These are phyloP conservation scores for Uromys caudimaculatus DNA, from an alignment of 2,797 vertebrate species.

Conservation along the genomic window DNA sequence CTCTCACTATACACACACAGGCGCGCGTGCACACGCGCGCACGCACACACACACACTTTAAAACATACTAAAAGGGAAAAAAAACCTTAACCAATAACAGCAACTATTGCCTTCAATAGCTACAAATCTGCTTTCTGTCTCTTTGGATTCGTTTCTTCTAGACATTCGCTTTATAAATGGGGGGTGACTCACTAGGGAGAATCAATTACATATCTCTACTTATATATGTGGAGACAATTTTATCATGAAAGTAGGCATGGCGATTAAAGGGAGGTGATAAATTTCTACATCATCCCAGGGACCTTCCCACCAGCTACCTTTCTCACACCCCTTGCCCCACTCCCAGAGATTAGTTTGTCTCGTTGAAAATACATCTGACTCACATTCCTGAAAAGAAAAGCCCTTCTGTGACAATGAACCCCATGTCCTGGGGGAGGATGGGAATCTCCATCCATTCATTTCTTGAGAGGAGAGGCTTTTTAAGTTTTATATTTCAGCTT, in stretches of 20 bases:
- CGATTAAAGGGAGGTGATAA: conserved; percentile 33
- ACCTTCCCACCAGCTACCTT: conserved; percentile 49
- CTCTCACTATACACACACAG: not conserved
- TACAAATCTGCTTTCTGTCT: conserved; percentile 23
- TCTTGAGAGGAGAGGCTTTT: conserved; percentile 58
- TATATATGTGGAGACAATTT: not conserved
- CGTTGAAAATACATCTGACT: conserved; percentile 41
- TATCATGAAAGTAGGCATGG: not conserved
- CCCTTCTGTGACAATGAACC: conserved; percentile 62
- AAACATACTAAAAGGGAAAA: not conserved
- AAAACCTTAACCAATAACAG: not conserved
- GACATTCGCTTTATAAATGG: not conserved
- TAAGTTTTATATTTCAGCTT: conserved; percentile 59
- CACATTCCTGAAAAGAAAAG: conserved; percentile 75
- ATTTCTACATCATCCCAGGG: not conserved
- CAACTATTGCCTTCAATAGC: not conserved
- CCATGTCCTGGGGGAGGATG: conserved; percentile 37
- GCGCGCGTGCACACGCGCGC: not conserved
- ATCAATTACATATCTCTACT: not conserved
- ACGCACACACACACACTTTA: not conserved
- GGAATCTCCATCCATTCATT: conserved; percentile 28
- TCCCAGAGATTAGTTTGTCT: conserved; percentile 54
- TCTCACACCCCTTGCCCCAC: conserved; percentile 66
- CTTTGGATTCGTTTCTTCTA: not conserved
- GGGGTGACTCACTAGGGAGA: not conserved